Evolutionary conservation across 2,797 vertebrate species (phyloP), one percentile per base, ranked within the genome.

Genomic region (Lagocephalus sceleratus): DNA sequence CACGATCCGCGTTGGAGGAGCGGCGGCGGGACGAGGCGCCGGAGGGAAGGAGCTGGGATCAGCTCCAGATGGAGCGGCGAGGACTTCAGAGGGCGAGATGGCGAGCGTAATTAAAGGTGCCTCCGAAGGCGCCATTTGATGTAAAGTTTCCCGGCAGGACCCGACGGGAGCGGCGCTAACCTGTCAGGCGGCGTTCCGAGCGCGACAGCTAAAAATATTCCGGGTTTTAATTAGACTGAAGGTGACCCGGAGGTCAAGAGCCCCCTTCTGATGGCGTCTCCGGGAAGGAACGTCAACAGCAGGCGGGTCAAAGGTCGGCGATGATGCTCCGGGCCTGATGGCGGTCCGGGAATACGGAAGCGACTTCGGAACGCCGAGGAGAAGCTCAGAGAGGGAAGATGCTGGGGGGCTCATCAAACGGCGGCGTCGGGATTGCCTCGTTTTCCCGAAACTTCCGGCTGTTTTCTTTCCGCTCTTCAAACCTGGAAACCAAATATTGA

Each of bases 61-160:
- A 4, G 58, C 70, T 66, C 66, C 71, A 76, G 68, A 47, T 43
- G 57, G 47, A 56, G 29, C 61, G 45, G 60, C 42, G 19, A 75
- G 66, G 54, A 75, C 60, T 75, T 73, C 40, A 76, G 64, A 53
- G 65, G 48, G 20, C 14, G 47, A 54, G 69, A 67, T 56, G 63
- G 58, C 38, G 68, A 44, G 68, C 68, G 81, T 88, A 87, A 89
- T 88, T 90, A 88, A 85, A 86, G 83, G 66, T 66, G 72, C 82
- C 82, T 83, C 73, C 79, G 57, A 81, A 60, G 71, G 51, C 60
- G 74, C 55, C 41, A 66, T 86, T 88, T 81, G 73, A 78, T 78
- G 76, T 66, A 70, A 82, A 83, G 79, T 72, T 78, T 74, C 81
- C 83, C 82, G 72, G 73, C 70, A 73, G 75, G 86, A 75, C 68